A percentile compares a stretch with the other conserved stretches of the same genome.
Evolutionary conservation across 2,113 vertebrate species (phyloP).

Genomic region (Phrynosoma blainvillii): DNA sequence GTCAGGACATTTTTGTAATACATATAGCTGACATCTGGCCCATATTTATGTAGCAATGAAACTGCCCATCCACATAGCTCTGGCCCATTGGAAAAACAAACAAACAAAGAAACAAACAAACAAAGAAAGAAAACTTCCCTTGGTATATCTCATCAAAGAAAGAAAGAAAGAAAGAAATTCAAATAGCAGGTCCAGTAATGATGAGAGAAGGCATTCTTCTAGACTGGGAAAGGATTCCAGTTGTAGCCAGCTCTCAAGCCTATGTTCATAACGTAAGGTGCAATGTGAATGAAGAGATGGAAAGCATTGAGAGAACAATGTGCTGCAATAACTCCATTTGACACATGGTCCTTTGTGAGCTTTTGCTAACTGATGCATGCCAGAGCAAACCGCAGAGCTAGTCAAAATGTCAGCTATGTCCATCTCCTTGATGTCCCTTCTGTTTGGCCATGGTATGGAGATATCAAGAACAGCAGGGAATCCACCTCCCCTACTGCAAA

Average conservation of each 20-base stretch:
- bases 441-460: not conserved
- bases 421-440: not conserved
- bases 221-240: not conserved
- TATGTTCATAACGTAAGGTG: not conserved
- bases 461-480: not conserved
- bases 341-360: not conserved
- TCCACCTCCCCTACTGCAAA: not conserved
- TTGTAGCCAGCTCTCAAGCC: not conserved
- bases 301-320: not conserved
- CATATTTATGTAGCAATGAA: too few species aligned
- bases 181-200: not conserved
- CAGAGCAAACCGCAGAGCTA: not conserved
- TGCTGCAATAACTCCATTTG: constrained; percentile 1
- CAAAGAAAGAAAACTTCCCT: too few species aligned
- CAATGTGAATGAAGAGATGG: not conserved
- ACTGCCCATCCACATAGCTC: too few species aligned
- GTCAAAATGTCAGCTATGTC: not conserved
- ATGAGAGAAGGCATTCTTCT: not conserved
- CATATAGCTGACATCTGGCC: too few species aligned
- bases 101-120: too few species aligned
- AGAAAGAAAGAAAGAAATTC: not conserved
- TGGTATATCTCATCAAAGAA: not conserved
- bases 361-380: constrained; percentile 7
- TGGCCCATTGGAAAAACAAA: too few species aligned
- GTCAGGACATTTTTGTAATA: too few species aligned